phyloP scores from a whole-genome alignment of 2,797 vertebrate species.

The Enteromius afrohamiltoni region DNA sequence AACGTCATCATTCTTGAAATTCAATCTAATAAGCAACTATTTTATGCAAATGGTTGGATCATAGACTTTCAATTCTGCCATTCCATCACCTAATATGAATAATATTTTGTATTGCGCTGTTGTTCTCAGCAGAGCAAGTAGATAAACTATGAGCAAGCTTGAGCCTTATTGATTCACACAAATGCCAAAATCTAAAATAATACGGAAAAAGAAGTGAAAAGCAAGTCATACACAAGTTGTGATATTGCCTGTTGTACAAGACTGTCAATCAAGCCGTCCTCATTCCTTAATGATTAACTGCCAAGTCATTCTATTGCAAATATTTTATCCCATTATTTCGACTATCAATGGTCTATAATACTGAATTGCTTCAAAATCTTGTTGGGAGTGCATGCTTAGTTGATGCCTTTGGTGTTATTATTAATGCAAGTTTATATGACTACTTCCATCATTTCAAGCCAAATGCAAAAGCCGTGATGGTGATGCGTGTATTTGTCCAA shows the following conservation, averaged over 20 bases:
- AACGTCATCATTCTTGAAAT: background rate
- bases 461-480: constrained; percentile 12
- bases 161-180: background rate
- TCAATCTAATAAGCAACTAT: background rate
- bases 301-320: background rate
- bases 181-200: background rate
- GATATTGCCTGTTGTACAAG: background rate
- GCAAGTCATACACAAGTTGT: background rate
- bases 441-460: constrained; percentile 21
- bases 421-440: constrained; percentile 22
- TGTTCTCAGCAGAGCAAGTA: constrained; percentile 38
- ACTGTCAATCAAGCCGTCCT: background rate
- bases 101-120: constrained; percentile 30
- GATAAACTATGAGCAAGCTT: constrained; percentile 30
- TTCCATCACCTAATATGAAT: constrained; percentile 27
- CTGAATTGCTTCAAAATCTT: background rate
- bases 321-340: background rate
- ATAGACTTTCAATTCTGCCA: constrained; percentile 31
- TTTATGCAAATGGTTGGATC: background rate
- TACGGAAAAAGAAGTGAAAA: background rate
- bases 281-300: too few species aligned
- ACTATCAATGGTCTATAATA: background rate
- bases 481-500: constrained; percentile 44
- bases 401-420: background rate
- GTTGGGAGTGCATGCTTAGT: background rate